Evolutionary conservation across 2,797 vertebrate genomes (phyloP).

Genomic region (Jordanella pulchra): DNA sequence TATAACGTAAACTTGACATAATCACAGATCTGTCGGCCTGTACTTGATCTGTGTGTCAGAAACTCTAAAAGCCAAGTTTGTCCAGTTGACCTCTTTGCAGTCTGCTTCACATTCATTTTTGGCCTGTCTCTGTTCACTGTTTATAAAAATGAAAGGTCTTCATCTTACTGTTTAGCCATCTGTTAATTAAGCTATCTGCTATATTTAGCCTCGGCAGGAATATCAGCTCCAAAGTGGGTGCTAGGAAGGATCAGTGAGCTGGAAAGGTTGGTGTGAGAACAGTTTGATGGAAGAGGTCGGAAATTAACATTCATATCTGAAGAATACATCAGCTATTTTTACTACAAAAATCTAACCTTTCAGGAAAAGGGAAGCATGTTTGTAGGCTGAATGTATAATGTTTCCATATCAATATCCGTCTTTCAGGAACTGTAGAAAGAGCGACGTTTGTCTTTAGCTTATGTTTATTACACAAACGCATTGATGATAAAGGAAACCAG

Average conservation of each 20-base stretch:
- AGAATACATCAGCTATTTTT: background rate
- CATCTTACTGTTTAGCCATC: slow-evolving; percentile 50
- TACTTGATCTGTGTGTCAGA: background rate
- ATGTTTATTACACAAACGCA: background rate
- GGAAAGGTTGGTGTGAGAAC: slow-evolving; percentile 21
- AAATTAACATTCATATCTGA: slow-evolving; percentile 5
- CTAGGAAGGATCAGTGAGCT: slow-evolving; percentile 37
- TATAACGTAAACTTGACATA: background rate
- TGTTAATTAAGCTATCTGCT: slow-evolving; percentile 52
- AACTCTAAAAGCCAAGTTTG: slow-evolving; percentile 3
- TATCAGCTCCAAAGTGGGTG: slow-evolving; percentile 32
- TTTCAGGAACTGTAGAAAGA: slow-evolving; percentile 3
- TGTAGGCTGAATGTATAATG: background rate
- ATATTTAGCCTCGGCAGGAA: slow-evolving; percentile 52
- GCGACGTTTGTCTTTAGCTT: background rate
- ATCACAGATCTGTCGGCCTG: slow-evolving; percentile 2
- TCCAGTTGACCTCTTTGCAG: slow-evolving; percentile 2
- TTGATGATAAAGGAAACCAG: background rate
- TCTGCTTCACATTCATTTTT: slow-evolving; percentile 1
- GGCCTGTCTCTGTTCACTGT: slow-evolving; percentile 14
- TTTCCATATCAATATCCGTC: background rate
- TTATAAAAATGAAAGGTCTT: slow-evolving; percentile 50
- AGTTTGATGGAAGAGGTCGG: slow-evolving; percentile 3
- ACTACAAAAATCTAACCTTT: background rate
- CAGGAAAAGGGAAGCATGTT: background rate